These are phyloP conservation scores for Callaeas wilsoni DNA, from an alignment of 2,113 vertebrate genomes.

Conservation along the genomic window DNA sequence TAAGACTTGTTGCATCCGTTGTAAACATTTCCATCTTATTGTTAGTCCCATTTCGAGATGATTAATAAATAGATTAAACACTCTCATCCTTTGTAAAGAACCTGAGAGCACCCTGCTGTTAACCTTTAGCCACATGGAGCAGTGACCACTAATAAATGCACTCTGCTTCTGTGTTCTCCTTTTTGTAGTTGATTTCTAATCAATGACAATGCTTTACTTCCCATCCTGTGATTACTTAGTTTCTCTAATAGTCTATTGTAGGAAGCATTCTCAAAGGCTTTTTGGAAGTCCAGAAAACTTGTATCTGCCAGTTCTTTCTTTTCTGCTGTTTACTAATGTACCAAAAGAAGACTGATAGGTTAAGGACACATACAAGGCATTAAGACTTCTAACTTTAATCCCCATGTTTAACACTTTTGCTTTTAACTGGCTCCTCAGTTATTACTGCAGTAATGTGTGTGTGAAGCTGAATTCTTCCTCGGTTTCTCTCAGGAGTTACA, in stretches of 20 bases:
- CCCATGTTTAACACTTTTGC: background rate
- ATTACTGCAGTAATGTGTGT: background rate
- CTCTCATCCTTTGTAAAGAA: background rate
- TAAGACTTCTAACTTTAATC: background rate
- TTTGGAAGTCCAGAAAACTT: background rate
- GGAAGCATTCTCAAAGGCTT: background rate
- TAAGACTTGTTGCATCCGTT: background rate
- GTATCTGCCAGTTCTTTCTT: background rate
- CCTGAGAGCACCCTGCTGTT: background rate
- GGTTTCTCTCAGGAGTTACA: background rate
- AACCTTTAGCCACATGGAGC: background rate
- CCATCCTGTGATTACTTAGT: background rate
- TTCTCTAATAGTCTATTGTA: background rate
- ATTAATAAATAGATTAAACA: constrained; percentile 9
- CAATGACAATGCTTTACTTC: background rate
- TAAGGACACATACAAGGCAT: background rate
- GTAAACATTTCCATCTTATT: background rate
- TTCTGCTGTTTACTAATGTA: background rate
- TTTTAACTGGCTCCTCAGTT: background rate
- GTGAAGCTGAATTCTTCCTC: background rate
- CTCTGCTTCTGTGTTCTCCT: background rate
- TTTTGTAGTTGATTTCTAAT: background rate
- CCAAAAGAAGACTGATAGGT: background rate
- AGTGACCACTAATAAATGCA: background rate
- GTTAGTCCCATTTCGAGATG: background rate